A percentile compares a stretch with the other conserved stretches of the same genome.
These are phyloP conservation scores for Chondrosia reniformis DNA, from an alignment of 37 sponge, comb jelly and placozoan species.

Conservation along the genomic window DNA sequence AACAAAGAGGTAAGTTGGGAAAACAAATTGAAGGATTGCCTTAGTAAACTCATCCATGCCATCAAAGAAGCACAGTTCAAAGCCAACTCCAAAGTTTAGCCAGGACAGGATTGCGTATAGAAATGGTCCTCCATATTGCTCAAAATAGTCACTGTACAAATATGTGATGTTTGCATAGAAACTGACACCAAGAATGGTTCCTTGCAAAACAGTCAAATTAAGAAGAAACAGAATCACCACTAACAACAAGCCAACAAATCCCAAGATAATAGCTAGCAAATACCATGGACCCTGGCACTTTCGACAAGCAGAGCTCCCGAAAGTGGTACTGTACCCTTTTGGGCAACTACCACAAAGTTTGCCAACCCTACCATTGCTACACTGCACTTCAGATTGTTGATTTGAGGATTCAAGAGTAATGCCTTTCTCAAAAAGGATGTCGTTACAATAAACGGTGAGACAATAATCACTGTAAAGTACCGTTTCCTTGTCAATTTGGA, in stretches of 20 bases:
- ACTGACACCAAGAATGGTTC: conserved; percentile 32
- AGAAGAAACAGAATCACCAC: conserved; percentile 19
- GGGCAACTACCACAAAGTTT: too few relatives aligned
- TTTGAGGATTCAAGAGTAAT: too few relatives aligned
- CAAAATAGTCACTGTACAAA: neutral
- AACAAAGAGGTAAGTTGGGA: conserved; percentile 27
- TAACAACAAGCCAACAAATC: conserved; percentile 23
- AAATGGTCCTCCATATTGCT: neutral
- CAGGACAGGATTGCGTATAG: neutral
- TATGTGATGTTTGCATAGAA: conserved; percentile 29
- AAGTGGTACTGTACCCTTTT: too few relatives aligned
- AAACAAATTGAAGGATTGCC: neutral
- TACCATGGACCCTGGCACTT: too few relatives aligned
- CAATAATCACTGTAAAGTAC: too few relatives aligned
- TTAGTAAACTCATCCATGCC: neutral
- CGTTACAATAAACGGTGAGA: too few relatives aligned
- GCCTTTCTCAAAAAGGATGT: too few relatives aligned
- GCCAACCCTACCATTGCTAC: too few relatives aligned
- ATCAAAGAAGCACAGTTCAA: neutral
- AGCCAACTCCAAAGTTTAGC: neutral
- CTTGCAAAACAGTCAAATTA: conserved; percentile 29
- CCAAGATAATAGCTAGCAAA: conserved; percentile 11
- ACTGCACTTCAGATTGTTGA: too few relatives aligned
- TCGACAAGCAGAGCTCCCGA: too few relatives aligned
- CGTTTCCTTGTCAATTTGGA: too few relatives aligned